phyloP scores from a whole-genome alignment of 1,140 invertebrate genomes.

The Lasaia peninsularis region DNA sequence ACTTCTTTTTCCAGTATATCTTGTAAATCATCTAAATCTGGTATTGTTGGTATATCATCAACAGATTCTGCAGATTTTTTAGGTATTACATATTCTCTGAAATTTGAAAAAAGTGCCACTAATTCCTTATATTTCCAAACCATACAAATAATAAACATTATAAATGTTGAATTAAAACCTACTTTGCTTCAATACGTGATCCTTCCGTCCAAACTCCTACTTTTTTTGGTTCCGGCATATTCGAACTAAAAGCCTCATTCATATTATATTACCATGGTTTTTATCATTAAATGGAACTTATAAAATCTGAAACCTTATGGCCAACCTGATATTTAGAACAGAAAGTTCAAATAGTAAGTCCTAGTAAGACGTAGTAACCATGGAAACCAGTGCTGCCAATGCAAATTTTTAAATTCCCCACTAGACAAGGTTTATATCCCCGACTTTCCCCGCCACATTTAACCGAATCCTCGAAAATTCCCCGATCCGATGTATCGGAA shows the following conservation, averaged over 20 bases:
- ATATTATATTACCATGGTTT: conserved; percentile 7
- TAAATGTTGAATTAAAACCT: conserved; percentile 11
- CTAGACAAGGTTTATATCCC: too few species aligned
- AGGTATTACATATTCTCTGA: conserved; percentile 59
- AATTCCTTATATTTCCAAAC: too few species aligned
- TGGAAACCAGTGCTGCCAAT: too few species aligned
- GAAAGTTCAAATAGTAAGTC: too few species aligned
- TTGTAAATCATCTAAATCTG: conserved; percentile 65
- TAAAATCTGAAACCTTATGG: too few species aligned
- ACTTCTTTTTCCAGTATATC: conserved; percentile 67
- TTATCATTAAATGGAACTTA: background rate
- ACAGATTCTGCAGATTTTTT: conserved; percentile 58
- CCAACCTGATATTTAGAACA: too few species aligned
- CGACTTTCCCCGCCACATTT: too few species aligned
- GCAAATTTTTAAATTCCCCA: too few species aligned
- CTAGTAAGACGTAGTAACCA: too few species aligned
- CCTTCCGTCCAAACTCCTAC: conserved; percentile 69
- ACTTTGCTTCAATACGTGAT: conserved; percentile 59
- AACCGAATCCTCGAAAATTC: too few species aligned
- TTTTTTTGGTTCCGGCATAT: conserved; percentile 55
- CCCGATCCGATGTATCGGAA: too few species aligned
- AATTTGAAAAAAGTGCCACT: conserved; percentile 18
- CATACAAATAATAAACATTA: too few species aligned
- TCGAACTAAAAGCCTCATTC: conserved; percentile 34
- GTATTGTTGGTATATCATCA: conserved; percentile 68